These are phyloP conservation scores for Muscicapa striata DNA, from an alignment of 2,797 vertebrate species.

Conservation along the genomic window DNA sequence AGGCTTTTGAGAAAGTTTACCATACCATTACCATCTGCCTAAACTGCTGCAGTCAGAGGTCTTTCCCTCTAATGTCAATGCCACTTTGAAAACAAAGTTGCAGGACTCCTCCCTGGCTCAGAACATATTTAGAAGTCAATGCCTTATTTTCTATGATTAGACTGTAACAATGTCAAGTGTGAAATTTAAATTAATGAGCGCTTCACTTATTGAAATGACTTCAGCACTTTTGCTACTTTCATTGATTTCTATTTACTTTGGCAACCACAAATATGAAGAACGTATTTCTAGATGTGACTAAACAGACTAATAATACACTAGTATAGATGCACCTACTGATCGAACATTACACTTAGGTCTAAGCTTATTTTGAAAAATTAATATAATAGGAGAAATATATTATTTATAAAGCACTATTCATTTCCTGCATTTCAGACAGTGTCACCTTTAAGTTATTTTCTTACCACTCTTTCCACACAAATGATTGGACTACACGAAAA, in stretches of 20 bases:
- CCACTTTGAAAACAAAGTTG: slow-evolving; percentile 67
- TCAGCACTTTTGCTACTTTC: slow-evolving; percentile 73
- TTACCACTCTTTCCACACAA: slow-evolving; percentile 46
- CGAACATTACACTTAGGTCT: slow-evolving; percentile 42
- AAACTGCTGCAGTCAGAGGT: slow-evolving; percentile 59
- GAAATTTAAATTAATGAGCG: slow-evolving; percentile 79
- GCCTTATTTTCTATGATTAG: slow-evolving; percentile 66
- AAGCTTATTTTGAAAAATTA: slow-evolving; percentile 69
- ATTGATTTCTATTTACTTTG: slow-evolving; percentile 81
- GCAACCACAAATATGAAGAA: slow-evolving; percentile 69
- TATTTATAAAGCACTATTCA: slow-evolving; percentile 59
- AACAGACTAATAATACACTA: slow-evolving; percentile 53
- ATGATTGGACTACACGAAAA: slow-evolving; percentile 40
- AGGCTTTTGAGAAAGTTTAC: slow-evolving; percentile 34
- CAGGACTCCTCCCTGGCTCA: slow-evolving; percentile 25
- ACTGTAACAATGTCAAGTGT: slow-evolving; percentile 73
- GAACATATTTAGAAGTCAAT: slow-evolving; percentile 67
- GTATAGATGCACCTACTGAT: slow-evolving; percentile 37
- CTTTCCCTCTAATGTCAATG: slow-evolving; percentile 53
- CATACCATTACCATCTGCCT: slow-evolving; percentile 33
- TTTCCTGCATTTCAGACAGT: slow-evolving; percentile 52
- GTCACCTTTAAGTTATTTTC: slow-evolving; percentile 53
- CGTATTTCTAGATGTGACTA: slow-evolving; percentile 65
- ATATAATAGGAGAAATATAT: slow-evolving; percentile 58
- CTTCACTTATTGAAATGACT: slow-evolving; percentile 76